These are phyloP conservation scores for Pheosia tremula DNA, from an alignment of 2,888 invertebrate species.

Conservation along the genomic window DNA sequence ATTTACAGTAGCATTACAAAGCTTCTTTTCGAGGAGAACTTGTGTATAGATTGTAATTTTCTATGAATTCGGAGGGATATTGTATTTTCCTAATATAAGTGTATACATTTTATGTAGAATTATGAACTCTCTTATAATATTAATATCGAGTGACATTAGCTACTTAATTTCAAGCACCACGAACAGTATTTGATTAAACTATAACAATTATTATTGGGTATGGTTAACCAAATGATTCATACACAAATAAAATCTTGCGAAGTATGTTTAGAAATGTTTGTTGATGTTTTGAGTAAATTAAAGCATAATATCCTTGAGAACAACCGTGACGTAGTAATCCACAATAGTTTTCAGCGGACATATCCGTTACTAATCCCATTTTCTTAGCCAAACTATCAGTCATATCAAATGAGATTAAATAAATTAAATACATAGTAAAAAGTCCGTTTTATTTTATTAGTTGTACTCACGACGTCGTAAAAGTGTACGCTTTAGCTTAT, in stretches of 20 bases:
- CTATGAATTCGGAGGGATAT: conserved; percentile 26
- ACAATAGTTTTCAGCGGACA: conserved; percentile 43
- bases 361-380: conserved; percentile 61
- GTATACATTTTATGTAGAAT: conserved; percentile 60
- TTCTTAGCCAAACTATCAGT: conserved; percentile 81
- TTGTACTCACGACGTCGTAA: background rate
- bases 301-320: background rate
- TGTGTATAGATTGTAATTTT: too few relatives aligned
- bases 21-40: too few relatives aligned
- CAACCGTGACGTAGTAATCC: background rate
- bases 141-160: conserved; percentile 46
- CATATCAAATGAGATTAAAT: conserved; percentile 83
- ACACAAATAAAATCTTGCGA: background rate
- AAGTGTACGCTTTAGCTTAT: too few relatives aligned
- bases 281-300: background rate
- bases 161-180: conserved; percentile 57
- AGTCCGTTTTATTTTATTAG: conserved; percentile 10
- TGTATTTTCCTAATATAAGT: conserved; percentile 61
- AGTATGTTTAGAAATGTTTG: background rate
- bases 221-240: too few relatives aligned
- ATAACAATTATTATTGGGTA: background rate
- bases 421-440: conserved; percentile 68
- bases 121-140: conserved; percentile 47
- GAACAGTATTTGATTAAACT: conserved; percentile 47
- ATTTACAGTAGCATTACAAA: too few relatives aligned